Base-by-base conservation (phyloP, 2,888 invertebrate genomes). In the Scelioninae gen. 1 region DNA sequence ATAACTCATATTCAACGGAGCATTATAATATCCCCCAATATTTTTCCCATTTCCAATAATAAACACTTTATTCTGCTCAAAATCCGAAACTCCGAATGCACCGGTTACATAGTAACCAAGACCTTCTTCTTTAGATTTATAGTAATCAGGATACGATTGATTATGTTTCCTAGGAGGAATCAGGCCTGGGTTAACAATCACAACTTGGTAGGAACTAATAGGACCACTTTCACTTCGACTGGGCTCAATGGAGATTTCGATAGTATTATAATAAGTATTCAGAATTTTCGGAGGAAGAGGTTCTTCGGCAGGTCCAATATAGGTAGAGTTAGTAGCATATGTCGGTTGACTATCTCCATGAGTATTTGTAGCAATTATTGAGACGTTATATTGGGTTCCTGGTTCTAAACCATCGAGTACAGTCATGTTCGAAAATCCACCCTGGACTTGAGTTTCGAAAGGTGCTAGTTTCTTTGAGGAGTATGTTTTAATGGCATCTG, bases 31-130 rank as follows among this genome's bases (percentile, higher is more conserved):
- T 0, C 94, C 95, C 83, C 96, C 96, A 89, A 97, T 96, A 4
- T 93, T 94, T 81, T 93, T 93, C 9, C 94, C 94, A 92, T 98
- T 96, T 5, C 98, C 98, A 53, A 98, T 95, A 0, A 94, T 93
- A 92, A 98, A 98, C 66, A 94, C 93, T 86, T 94, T 93, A 51
- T 94, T 89, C 34, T 83, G 87, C 0, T 88, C 66, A 85, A 87
- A 90, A 84, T 92, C 94, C 85, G 95, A 93, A 23, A 95, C 95
- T 69, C 95, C 94, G 79, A 98, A 92, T 91, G 97, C 96, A 0
- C 96, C 98, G 6, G 97, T 94, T 34, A 98, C 95, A 89, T 98
- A 98, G 90, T 96, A 97, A 2, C 95, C 95, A 5, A 95, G 91
- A 0, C 95, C 96, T 81, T 95, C 94, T 49, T 94, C 94, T 65